These are phyloP conservation scores for Chaetodon trifasciatus DNA, from an alignment of 2,797 vertebrate species.

Conservation along the genomic window DNA sequence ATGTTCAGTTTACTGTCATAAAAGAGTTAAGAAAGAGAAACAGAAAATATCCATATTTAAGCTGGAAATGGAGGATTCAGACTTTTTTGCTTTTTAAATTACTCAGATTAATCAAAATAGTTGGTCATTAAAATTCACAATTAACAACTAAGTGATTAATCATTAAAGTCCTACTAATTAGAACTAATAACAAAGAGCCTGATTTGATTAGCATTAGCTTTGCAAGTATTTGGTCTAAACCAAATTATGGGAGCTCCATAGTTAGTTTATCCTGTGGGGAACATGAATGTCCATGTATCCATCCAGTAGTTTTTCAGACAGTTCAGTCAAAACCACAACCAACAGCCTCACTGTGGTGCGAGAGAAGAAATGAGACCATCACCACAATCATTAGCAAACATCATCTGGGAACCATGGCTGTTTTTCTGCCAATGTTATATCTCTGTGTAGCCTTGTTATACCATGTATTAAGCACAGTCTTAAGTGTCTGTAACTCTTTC, in stretches of 20 bases:
- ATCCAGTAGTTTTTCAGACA: not conserved
- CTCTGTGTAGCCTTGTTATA: not conserved
- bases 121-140: too few relatives aligned
- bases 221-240: not conserved
- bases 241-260: not conserved
- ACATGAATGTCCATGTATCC: not conserved
- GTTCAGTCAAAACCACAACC: not conserved
- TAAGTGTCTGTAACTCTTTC: not conserved
- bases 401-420: not conserved
- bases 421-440: not conserved
- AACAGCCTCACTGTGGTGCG: not conserved
- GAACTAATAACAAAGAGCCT: not conserved
- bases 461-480: not conserved
- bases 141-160: too few relatives aligned
- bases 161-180: too few relatives aligned
- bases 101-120: too few relatives aligned
- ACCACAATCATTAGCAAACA: not conserved
- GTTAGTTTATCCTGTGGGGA: too few relatives aligned
- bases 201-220: not conserved
- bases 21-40: too few relatives aligned
- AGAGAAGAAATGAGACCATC: not conserved
- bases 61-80: too few relatives aligned
- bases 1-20: too few relatives aligned
- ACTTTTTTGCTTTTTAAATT: too few relatives aligned
- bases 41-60: too few relatives aligned